These are phyloP conservation scores for Drosophila histrio DNA, from an alignment of 2,888 invertebrate genomes.

Conservation along the genomic window DNA sequence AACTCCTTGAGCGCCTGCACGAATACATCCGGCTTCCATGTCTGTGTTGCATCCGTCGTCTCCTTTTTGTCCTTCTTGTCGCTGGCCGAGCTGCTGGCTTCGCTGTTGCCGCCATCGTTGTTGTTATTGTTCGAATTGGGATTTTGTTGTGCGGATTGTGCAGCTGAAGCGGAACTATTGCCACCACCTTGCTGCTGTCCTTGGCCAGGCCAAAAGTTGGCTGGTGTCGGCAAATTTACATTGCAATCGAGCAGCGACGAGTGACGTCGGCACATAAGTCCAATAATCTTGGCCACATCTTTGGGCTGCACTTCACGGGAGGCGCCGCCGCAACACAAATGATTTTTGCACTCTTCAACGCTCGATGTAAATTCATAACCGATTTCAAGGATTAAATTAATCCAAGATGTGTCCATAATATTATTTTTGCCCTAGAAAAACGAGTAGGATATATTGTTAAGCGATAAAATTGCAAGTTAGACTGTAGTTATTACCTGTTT, in stretches of 20 bases:
- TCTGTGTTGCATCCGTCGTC: constrained; percentile 86
- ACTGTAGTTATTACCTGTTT: too few species aligned
- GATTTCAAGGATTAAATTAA: constrained; percentile 95
- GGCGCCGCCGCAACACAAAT: constrained; percentile 92
- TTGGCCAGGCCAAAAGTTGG: constrained; percentile 87
- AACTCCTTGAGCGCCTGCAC: constrained; percentile 96
- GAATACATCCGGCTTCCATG: constrained; percentile 98
- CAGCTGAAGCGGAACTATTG: constrained; percentile 30
- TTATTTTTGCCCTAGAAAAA: constrained; percentile 78
- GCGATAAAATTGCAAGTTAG: too few species aligned
- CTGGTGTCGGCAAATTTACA: constrained; percentile 89
- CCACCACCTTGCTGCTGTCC: constrained; percentile 52
- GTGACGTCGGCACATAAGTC: constrained; percentile 94
- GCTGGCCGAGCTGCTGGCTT: constrained; percentile 47
- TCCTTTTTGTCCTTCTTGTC: constrained; percentile 81
- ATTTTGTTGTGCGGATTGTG: constrained; percentile 60
- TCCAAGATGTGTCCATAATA: constrained; percentile 91
- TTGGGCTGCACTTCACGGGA: constrained; percentile 92
- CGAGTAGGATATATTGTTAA: too few species aligned
- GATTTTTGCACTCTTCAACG: constrained; percentile 94
- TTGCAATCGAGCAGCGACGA: constrained; percentile 87
- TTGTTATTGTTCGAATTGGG: constrained; percentile 62
- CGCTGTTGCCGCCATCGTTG: constrained; percentile 72
- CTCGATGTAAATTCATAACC: constrained; percentile 94
- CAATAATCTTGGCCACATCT: constrained; percentile 93